phyloP scores from a whole-genome alignment of 2,888 invertebrate species.

The Sminthurinus aureus region DNA sequence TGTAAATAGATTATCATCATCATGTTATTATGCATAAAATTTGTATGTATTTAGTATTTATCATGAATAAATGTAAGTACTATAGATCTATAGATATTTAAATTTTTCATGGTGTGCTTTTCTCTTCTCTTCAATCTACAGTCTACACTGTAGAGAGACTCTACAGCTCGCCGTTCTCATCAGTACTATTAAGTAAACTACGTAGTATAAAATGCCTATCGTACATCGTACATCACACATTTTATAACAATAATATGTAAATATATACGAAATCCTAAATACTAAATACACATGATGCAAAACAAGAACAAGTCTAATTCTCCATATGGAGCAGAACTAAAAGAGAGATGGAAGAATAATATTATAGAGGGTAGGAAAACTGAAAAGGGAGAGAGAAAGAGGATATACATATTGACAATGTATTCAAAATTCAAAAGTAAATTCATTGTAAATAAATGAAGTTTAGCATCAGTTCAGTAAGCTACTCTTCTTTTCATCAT shows the following conservation, averaged over 20 bases:
- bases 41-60: no score
- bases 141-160: no score
- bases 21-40: no score
- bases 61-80: no score
- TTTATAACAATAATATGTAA: no score
- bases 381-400: conserved; percentile 14
- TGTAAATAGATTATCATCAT: no score
- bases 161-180: no score
- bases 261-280: no score
- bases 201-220: neutral
- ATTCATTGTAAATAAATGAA: neutral
- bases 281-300: neutral
- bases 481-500: conserved; percentile 29
- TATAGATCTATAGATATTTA: no score
- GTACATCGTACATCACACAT: neutral
- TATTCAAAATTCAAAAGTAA: no score
- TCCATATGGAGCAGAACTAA: conserved; percentile 19
- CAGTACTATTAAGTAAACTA: neutral
- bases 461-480: conserved; percentile 8
- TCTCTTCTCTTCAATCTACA: no score
- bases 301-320: conserved; percentile 28
- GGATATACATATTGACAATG: neutral
- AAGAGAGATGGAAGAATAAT: neutral
- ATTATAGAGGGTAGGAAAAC: neutral
- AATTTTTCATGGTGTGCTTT: no score